phyloP scores from a whole-genome alignment of 2,113 vertebrate species.

The Myanophis thanlyinensis region DNA sequence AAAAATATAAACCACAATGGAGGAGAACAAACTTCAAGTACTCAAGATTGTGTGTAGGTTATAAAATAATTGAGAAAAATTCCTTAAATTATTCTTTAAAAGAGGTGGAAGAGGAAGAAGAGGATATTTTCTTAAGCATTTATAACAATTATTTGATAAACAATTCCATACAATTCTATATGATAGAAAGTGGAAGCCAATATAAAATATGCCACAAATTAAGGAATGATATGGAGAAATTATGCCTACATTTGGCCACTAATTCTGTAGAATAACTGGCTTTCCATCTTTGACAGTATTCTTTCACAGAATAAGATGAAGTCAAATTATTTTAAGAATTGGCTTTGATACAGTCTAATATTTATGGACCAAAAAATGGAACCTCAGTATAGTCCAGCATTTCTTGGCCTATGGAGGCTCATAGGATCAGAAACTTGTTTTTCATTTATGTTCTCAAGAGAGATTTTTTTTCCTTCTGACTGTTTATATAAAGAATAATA shows the following conservation, averaged over 20 bases:
- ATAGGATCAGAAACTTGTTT: background rate
- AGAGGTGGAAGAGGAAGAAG: background rate
- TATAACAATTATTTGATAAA: background rate
- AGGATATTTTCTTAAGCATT: background rate
- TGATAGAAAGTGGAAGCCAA: background rate
- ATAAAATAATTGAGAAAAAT: background rate
- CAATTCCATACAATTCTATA: background rate
- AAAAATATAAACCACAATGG: background rate
- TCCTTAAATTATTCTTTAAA: background rate
- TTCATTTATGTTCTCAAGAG: background rate
- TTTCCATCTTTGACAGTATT: background rate
- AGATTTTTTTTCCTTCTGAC: background rate
- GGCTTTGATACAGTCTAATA: constrained; percentile 17
- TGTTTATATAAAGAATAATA: constrained; percentile 1
- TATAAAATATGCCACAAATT: background rate
- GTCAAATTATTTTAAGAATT: constrained; percentile 20
- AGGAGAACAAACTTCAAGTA: background rate
- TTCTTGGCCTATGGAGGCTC: constrained; percentile 15
- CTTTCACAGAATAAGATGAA: background rate
- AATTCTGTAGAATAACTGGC: constrained; percentile 3
- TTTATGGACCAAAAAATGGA: background rate
- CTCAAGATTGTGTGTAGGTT: background rate
- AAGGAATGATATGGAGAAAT: background rate
- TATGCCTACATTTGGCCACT: background rate
- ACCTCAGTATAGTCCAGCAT: background rate